phyloP scores from a whole-genome alignment of 2,888 invertebrate genomes.

The Augiades crinisus region DNA sequence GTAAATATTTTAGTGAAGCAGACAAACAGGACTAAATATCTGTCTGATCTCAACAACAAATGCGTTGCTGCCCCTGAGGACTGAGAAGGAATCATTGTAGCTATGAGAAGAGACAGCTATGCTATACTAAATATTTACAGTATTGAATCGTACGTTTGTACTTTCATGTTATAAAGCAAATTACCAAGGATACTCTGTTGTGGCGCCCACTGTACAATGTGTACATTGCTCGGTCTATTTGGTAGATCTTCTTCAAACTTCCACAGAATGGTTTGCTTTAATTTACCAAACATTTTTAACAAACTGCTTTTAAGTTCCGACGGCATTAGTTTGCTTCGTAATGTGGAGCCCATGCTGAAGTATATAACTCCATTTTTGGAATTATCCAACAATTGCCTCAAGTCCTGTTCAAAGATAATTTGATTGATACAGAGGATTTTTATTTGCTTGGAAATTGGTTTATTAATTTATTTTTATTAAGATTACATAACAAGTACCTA shows the following conservation, averaged over 20 bases:
- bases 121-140: too few species aligned
- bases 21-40: too few species aligned
- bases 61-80: too few species aligned
- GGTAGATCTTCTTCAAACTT: conserved; percentile 43
- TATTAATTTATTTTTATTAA: background rate
- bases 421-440: too few species aligned
- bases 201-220: conserved; percentile 45
- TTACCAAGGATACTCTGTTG: conserved; percentile 46
- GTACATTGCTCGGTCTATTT: conserved; percentile 40
- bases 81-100: too few species aligned
- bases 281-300: conserved; percentile 14
- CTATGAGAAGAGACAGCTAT: too few species aligned
- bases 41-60: too few species aligned
- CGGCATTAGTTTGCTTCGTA: background rate
- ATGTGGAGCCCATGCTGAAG: conserved; percentile 53
- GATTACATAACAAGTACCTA: background rate
- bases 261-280: conserved; percentile 62
- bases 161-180: too few species aligned
- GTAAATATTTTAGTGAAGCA: too few species aligned
- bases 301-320: background rate
- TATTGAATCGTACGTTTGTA: too few species aligned
- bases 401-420: too few species aligned
- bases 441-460: too few species aligned
- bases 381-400: conserved; percentile 50
- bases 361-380: conserved; percentile 55